Percentiles rank a stretch among this genome's conserved stretches.
phyloP scores from a whole-genome alignment of 2,797 vertebrate genomes.

The Mustela erminea region DNA sequence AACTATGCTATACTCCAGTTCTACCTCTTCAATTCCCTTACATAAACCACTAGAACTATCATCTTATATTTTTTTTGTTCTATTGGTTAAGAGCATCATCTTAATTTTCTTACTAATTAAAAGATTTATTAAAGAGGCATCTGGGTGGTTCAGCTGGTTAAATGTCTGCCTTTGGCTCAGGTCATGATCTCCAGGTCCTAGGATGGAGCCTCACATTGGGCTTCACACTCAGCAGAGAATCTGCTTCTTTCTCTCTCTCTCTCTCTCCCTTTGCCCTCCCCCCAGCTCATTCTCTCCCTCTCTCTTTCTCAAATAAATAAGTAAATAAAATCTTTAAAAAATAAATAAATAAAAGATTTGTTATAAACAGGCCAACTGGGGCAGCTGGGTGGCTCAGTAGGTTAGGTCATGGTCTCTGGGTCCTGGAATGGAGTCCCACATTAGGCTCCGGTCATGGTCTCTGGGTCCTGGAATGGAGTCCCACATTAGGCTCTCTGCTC shows the following conservation, averaged over 20 bases:
- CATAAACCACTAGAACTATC: neutral
- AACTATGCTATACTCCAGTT: constrained; percentile 19
- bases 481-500: too few species aligned
- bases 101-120: constrained; percentile 60
- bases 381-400: too few species aligned
- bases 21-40: constrained; percentile 37
- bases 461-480: too few species aligned
- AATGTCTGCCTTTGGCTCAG: neutral
- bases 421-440: too few species aligned
- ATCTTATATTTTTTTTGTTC: constrained; percentile 25
- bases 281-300: neutral
- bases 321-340: neutral
- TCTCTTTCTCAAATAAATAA: neutral
- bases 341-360: neutral
- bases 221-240: neutral
- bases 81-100: constrained; percentile 55
- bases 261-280: too few species aligned
- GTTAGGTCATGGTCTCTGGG: too few species aligned
- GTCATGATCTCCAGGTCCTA: neutral
- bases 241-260: neutral
- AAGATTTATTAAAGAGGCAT: neutral
- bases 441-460: too few species aligned
- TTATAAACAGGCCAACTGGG: constrained; percentile 1
- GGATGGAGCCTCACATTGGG: neutral
- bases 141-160: neutral